phyloP scores from a whole-genome alignment of 1,140 invertebrate species.

The Drosophila triauraria region DNA sequence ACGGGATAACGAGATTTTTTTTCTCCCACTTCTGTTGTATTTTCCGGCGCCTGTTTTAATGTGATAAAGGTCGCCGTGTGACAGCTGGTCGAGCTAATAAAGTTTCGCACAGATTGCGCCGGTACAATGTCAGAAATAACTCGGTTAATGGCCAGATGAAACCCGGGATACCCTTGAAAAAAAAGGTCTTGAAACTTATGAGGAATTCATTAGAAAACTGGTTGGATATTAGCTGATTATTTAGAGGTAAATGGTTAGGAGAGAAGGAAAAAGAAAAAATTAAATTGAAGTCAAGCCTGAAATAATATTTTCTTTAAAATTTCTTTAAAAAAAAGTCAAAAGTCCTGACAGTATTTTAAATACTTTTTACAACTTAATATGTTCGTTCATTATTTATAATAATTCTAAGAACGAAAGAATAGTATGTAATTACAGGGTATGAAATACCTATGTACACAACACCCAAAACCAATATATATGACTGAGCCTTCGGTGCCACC shows the following conservation, averaged over 20 bases:
- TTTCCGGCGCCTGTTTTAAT: conserved; percentile 37
- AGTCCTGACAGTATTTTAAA: too few species aligned
- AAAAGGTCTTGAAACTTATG: background rate
- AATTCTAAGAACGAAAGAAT: too few species aligned
- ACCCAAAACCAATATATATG: conserved; percentile 2
- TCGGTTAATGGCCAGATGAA: background rate
- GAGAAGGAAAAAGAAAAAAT: background rate
- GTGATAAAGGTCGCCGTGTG: conserved; percentile 71
- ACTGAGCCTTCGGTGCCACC: background rate
- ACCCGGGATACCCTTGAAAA: conserved; percentile 8
- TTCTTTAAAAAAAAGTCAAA: too few species aligned
- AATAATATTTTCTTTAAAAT: too few species aligned
- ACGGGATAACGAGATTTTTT: conserved; percentile 68
- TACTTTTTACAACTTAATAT: too few species aligned
- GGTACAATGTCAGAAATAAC: conserved; percentile 4
- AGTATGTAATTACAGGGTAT: conserved; percentile 1
- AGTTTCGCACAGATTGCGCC: conserved; percentile 52
- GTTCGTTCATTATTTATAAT: too few species aligned
- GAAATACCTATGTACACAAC: background rate
- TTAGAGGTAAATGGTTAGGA: background rate
- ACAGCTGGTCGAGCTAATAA: conserved; percentile 70
- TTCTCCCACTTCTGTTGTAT: conserved; percentile 13
- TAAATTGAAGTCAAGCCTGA: too few species aligned
- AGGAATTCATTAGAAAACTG: background rate
- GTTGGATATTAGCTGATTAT: background rate